Base-by-base conservation (phyloP, 2,797 vertebrate species). In the Megaceryle alcyon region DNA sequence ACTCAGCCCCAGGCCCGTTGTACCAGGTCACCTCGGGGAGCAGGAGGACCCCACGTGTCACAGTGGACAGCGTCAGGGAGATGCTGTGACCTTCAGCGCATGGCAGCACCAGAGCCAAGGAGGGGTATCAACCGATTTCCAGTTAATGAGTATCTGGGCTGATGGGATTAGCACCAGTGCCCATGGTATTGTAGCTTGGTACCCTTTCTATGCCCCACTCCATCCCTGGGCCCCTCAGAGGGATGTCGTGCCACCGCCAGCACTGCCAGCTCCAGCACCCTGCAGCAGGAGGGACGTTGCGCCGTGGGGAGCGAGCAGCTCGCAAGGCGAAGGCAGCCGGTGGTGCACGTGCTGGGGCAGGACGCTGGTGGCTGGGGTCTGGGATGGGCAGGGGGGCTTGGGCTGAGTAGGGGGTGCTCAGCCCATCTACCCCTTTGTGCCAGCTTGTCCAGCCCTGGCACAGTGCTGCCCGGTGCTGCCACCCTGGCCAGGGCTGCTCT, bases 151-250 rank as follows among this genome's bases (percentile, higher is more conserved):
- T 25, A 6, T 26, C n/a, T 29, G 5, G 14, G 31, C 28, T 41
- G 57, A 37, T 12, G 87, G 94, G 86, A 89, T 33, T 9, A 56
- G 46, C 6, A 3, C 81, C 51, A 18, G 46, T 35, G 23, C 65
- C 79, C 4, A 3, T 7, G 7, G 53, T 11, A 2, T 22, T 1
- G 17, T 82, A 3, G 75, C 89, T 90, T 39, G n/a, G 94, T 57
- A 3, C 5, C 20, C 1, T 0, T 29, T 28, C 68, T 44, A 17
- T 2, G 0, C 25, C 37, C 37, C 0, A 0, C 23, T 64, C 57
- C 69, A 9, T 9, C 44, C 19, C 28, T 9, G 1, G 39, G 5
- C 49, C 7, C 39, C 26, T 1, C 1, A 1, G 3, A 7, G 28
- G 14, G 23, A 26, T 6, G 10, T 51, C 0, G 3, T 31, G 48